Evolutionary conservation across 2,888 invertebrate genomes (phyloP).

Genomic region (Adelphocoris suturalis): DNA sequence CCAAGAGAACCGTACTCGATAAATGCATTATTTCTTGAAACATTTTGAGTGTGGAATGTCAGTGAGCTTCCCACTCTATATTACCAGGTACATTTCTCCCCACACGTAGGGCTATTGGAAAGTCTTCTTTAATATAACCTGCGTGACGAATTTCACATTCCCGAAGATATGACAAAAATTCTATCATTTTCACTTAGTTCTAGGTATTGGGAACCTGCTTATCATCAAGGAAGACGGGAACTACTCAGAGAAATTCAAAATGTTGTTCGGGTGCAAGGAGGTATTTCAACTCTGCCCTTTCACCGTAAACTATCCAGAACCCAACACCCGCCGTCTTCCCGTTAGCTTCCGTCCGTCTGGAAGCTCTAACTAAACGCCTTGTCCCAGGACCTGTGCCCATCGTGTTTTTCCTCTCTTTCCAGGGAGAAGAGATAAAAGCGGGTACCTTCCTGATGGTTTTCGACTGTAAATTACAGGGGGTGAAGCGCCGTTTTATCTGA

Average conservation of each 20-base stretch:
- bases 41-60: too few relatives aligned
- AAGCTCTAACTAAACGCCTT: constrained; percentile 6
- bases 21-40: too few relatives aligned
- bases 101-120: too few relatives aligned
- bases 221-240: not conserved
- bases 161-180: too few relatives aligned
- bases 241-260: not conserved
- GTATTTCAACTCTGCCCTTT: constrained; percentile 60
- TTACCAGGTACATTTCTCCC: too few relatives aligned
- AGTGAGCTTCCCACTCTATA: too few relatives aligned
- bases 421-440: constrained; percentile 9
- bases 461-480: constrained; percentile 60
- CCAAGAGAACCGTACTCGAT: too few relatives aligned
- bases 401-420: not conserved
- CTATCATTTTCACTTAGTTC: too few relatives aligned
- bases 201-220: too few relatives aligned
- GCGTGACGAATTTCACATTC: too few relatives aligned
- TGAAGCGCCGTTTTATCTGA: constrained; percentile 55
- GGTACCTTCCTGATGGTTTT: constrained; percentile 45
- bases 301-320: not conserved
- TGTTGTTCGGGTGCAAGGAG: constrained; percentile 18
- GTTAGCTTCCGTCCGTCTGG: constrained; percentile 57
- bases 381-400: constrained; percentile 5
- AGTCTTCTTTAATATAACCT: too few relatives aligned
- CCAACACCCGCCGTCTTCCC: constrained; percentile 23